A percentile compares a stretch with the other conserved stretches of the same genome.
Conservation (phyloP, 1,140 invertebrate species). For the Calephelis nemesis region DNA sequence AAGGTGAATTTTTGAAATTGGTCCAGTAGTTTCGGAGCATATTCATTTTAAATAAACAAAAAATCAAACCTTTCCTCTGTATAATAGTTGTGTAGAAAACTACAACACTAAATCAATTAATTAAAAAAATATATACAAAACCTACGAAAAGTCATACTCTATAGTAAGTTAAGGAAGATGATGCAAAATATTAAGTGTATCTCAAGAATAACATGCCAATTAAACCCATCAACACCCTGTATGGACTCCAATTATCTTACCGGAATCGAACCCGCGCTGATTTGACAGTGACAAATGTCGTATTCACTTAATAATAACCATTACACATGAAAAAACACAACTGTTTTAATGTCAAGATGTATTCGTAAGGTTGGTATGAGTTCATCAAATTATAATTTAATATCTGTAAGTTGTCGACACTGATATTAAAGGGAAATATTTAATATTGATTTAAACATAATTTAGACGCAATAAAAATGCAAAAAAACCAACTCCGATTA, state of each 20-base stretch:
- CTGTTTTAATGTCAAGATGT: conserved; percentile 7
- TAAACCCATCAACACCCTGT: conserved; percentile 3
- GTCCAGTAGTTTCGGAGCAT: too few relatives aligned
- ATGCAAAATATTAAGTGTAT: background rate
- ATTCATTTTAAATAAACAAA: too few relatives aligned
- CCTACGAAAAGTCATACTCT: too few relatives aligned
- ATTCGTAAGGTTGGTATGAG: conserved; percentile 13
- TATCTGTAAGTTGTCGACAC: background rate
- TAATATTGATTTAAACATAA: background rate
- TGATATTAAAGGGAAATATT: background rate
- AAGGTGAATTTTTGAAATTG: too few relatives aligned
- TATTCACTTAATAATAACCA: conserved; percentile 11
- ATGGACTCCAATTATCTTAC: conserved; percentile 2
- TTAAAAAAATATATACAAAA: too few relatives aligned
- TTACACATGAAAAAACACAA: background rate
- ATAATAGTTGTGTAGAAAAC: too few relatives aligned
- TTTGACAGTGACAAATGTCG: conserved; percentile 13
- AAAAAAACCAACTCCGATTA: too few relatives aligned
- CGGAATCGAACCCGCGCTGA: conserved; percentile 8
- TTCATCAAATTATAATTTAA: background rate
- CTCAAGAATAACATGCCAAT: conserved; percentile 2
- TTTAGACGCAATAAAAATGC: too few relatives aligned
- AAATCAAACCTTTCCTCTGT: too few relatives aligned
- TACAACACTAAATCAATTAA: too few relatives aligned
- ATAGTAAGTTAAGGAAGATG: too few relatives aligned